A percentile compares a stretch with the other conserved stretches of the same genome.
Evolutionary conservation across 37 sponge, comb jelly and placozoan species (phyloP).

Genomic region (Hexactinellida sp.): DNA sequence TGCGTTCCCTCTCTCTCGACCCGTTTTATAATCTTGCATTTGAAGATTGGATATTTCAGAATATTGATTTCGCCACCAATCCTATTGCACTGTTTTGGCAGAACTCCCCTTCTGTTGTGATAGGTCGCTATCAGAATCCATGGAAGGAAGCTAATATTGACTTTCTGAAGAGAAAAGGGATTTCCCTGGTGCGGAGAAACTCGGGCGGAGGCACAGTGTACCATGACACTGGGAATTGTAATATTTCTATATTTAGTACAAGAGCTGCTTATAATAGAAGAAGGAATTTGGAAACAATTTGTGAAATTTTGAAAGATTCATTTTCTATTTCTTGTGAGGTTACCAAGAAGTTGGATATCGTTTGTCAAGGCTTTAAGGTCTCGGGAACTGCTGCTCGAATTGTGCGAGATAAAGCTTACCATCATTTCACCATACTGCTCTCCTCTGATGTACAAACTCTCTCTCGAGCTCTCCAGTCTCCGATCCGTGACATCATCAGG

Average conservation of each 20-base stretch:
- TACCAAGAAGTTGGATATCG: constrained; percentile 47
- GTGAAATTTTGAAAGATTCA: constrained; percentile 24
- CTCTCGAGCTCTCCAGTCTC: neutral
- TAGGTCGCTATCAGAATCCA: constrained; percentile 42
- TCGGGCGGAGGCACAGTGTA: constrained; percentile 84
- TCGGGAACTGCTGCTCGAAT: constrained; percentile 66
- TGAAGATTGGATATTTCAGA: constrained; percentile 50
- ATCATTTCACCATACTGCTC: constrained; percentile 73
- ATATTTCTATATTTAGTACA: constrained; percentile 47
- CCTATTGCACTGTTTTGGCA: constrained; percentile 46
- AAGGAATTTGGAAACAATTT: constrained; percentile 38
- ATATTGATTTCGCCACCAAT: constrained; percentile 24
- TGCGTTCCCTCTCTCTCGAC: neutral
- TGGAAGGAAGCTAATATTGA: constrained; percentile 57
- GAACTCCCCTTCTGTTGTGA: constrained; percentile 42
- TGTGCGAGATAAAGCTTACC: constrained; percentile 32
- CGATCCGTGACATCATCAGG: constrained; percentile 12
- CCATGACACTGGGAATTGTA: constrained; percentile 69
- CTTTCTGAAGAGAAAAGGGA: constrained; percentile 20
- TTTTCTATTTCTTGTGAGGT: constrained; percentile 38
- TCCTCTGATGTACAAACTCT: constrained; percentile 26
- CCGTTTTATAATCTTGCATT: constrained; percentile 54
- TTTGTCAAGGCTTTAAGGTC: constrained; percentile 37
- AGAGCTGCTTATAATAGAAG: constrained; percentile 36
- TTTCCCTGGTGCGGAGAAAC: constrained; percentile 44